Base-by-base conservation (phyloP, 2,797 vertebrate genomes). In the Paedocypris micromegethes region DNA sequence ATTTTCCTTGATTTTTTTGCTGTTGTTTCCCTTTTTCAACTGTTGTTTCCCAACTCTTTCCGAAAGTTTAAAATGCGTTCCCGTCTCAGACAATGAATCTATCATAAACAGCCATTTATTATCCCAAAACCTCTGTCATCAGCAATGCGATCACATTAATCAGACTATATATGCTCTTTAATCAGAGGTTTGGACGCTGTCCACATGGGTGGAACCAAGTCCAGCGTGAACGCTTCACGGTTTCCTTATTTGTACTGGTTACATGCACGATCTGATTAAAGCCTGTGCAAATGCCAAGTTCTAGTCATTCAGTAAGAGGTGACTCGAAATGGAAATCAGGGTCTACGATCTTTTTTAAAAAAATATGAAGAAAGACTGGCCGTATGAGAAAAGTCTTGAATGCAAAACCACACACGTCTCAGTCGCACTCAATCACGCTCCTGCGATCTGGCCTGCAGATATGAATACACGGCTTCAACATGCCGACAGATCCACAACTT, bases 101-200 rank as follows among this genome's bases (percentile, higher is more conserved):
- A 78, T 79, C 66, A 61, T 73, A 80, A 88, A 84, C 77, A 79
- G 76, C 71, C 72, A 83, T 82, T 83, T 85, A 84, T 84, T 81
- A 85, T 56, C 74, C 75, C 75, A 83, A 86, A 78, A 70, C 68
- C 66, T 84, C 80, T 78, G 77, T 85, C 83, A 80, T 84, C 81
- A 75, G 60, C 73, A 78, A 75, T 79, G 82, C 69, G 76, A 87
- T 84, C 77, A 54, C 76, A 81, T 84, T 86, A 85, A 88, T 88
- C 82, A 88, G 77, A 57, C 71, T 76, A 83, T 83, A 73, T 82
- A 81, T 82, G 84, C 82, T 86, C 78, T 87, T 88, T 86, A 90
- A 89, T 89, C 85, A 86, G 78, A 68, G 64, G 58, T 71, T 75
- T 85, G 83, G 84, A 82, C 53, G 38, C 67, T 3, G 42, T 81